Evolutionary conservation across 2,888 invertebrate species (phyloP).

Genomic region (Nomada flava): DNA sequence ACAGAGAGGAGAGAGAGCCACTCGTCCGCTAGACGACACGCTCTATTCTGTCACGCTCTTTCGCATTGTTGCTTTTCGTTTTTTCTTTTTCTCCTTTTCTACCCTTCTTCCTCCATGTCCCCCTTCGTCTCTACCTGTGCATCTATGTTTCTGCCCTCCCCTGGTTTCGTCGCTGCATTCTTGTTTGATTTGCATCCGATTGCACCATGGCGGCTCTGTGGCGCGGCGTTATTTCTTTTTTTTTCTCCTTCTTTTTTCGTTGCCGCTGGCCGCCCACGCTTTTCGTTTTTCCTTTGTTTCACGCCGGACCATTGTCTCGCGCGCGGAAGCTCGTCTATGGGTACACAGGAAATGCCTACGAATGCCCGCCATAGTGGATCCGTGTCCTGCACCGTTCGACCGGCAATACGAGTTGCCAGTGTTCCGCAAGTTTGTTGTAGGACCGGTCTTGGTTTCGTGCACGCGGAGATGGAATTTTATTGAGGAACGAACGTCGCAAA

Average conservation of each 20-base stretch:
- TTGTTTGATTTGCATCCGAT: slow-evolving; percentile 53
- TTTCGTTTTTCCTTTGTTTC: slow-evolving; percentile 30
- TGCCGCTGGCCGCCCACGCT: not conserved
- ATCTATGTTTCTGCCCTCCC: not conserved
- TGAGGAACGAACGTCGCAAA: too few species aligned
- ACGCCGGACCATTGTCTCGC: slow-evolving; percentile 43
- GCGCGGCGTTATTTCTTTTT: slow-evolving; percentile 2
- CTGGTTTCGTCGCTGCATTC: slow-evolving; percentile 27
- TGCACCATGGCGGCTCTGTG: slow-evolving; percentile 18
- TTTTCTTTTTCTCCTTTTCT: not conserved
- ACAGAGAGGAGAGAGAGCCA: slow-evolving; percentile 23
- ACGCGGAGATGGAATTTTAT: too few species aligned
- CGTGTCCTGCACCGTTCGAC: too few species aligned
- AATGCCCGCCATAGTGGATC: not conserved
- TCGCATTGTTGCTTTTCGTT: too few species aligned
- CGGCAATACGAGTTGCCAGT: too few species aligned
- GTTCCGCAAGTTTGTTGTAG: too few species aligned
- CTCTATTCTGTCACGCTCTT: not conserved
- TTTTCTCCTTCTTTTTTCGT: not conserved
- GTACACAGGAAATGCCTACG: slow-evolving; percentile 27
- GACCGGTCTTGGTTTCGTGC: too few species aligned
- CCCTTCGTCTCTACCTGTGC: too few species aligned
- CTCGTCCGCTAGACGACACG: slow-evolving; percentile 22
- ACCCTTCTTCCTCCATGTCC: not conserved
- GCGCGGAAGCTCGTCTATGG: slow-evolving; percentile 46